A percentile compares a stretch with the other conserved stretches of the same genome.
phyloP scores from a whole-genome alignment of 1,140 invertebrate species.

The Apis laboriosa region DNA sequence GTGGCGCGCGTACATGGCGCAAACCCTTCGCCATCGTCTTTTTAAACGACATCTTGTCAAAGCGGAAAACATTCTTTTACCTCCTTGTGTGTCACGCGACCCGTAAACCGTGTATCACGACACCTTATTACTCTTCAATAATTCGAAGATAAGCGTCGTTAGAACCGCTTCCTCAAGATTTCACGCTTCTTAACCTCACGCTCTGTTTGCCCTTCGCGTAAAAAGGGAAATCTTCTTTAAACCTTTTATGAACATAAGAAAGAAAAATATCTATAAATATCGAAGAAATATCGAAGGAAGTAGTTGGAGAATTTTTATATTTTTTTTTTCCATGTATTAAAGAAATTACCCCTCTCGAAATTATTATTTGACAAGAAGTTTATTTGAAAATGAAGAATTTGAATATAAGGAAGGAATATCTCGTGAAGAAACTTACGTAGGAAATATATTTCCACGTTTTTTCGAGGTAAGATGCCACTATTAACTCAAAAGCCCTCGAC shows the following conservation, averaged over 20 bases:
- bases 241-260: background rate
- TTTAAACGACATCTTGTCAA: constrained; percentile 39
- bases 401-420: background rate
- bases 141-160: constrained; percentile 47
- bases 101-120: constrained; percentile 19
- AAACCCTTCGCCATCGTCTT: constrained; percentile 9
- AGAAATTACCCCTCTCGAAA: too few relatives aligned
- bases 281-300: background rate
- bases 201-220: constrained; percentile 16
- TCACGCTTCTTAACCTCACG: constrained; percentile 25
- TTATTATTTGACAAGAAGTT: background rate
- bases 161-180: constrained; percentile 30
- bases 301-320: background rate
- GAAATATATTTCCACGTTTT: background rate
- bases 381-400: background rate
- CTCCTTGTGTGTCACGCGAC: constrained; percentile 31
- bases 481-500: background rate
- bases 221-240: background rate
- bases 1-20: background rate
- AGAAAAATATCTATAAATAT: background rate
- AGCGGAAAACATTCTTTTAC: constrained; percentile 48
- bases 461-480: background rate
- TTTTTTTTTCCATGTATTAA: too few relatives aligned
- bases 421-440: background rate
- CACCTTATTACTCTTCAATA: constrained; percentile 46